phyloP scores from a whole-genome alignment of 2,113 vertebrate species.

The Varanus salvator region DNA sequence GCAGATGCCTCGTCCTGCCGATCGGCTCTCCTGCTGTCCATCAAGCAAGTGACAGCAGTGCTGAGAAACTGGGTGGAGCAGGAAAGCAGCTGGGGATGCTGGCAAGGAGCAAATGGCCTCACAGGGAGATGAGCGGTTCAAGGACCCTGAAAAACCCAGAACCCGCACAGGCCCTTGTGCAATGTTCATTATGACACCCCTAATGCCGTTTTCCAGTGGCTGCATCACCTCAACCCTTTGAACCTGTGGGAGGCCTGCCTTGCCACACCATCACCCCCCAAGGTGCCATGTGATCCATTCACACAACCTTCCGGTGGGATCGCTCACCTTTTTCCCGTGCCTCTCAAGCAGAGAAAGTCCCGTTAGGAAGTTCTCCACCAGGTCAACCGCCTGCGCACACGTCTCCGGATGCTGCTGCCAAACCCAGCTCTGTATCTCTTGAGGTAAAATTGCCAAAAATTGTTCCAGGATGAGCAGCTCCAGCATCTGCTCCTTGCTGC shows the following conservation, averaged over 20 bases:
- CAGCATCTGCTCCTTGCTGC: slow-evolving; percentile 33
- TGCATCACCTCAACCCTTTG: not conserved
- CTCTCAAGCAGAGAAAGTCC: slow-evolving; percentile 34
- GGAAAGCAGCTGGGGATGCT: no score
- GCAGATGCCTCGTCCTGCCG: no score
- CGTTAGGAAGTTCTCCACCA: slow-evolving; percentile 30
- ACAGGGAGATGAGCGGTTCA: no score
- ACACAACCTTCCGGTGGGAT: no score
- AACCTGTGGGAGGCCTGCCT: not conserved
- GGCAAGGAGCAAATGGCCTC: no score
- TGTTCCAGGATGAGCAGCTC: slow-evolving; percentile 29
- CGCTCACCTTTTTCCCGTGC: slow-evolving; percentile 24
- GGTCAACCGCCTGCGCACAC: not conserved
- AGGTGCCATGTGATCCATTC: not conserved
- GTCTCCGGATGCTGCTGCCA: slow-evolving; percentile 33
- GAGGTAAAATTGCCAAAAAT: slow-evolving; percentile 32
- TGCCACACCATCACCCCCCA: no score
- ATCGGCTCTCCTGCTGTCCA: no score
- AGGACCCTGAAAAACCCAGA: no score
- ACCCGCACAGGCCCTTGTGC: not conserved
- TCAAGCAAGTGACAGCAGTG: no score
- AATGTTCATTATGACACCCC: not conserved
- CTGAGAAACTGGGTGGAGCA: no score
- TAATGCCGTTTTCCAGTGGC: not conserved
- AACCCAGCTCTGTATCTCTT: slow-evolving; percentile 30